Conservation (phyloP, 2,113 vertebrate species). For the Lepus americanus region DNA sequence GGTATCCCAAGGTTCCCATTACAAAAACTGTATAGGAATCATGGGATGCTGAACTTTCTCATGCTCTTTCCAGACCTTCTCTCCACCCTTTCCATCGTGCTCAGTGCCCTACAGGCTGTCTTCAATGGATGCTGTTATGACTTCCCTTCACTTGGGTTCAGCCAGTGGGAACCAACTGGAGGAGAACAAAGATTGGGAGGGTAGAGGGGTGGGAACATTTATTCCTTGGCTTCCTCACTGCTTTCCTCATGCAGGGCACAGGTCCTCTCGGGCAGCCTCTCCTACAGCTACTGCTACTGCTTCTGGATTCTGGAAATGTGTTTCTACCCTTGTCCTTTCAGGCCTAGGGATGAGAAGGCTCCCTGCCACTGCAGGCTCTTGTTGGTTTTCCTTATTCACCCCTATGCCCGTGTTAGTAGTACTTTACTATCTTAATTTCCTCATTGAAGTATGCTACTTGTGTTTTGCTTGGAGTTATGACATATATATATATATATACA, state of each 20-base stretch:
- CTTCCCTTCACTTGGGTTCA: background rate
- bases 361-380: background rate
- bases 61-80: background rate
- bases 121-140: background rate
- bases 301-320: background rate
- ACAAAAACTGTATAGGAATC: background rate
- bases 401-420: background rate
- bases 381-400: background rate
- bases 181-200: background rate
- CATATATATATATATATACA: background rate
- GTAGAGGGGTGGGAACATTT: background rate
- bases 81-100: background rate
- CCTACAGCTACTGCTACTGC: background rate
- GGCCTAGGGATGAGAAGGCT: background rate
- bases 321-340: background rate
- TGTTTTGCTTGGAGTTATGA: background rate
- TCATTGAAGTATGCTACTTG: background rate
- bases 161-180: background rate
- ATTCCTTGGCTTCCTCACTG: background rate
- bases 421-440: background rate
- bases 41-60: background rate
- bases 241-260: background rate
- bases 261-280: background rate
- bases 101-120: background rate
- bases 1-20: background rate